Percentiles rank a stretch among this genome's conserved stretches.
Evolutionary conservation across 2,888 invertebrate species (phyloP).

Genomic region (Hemaris fuciformis): DNA sequence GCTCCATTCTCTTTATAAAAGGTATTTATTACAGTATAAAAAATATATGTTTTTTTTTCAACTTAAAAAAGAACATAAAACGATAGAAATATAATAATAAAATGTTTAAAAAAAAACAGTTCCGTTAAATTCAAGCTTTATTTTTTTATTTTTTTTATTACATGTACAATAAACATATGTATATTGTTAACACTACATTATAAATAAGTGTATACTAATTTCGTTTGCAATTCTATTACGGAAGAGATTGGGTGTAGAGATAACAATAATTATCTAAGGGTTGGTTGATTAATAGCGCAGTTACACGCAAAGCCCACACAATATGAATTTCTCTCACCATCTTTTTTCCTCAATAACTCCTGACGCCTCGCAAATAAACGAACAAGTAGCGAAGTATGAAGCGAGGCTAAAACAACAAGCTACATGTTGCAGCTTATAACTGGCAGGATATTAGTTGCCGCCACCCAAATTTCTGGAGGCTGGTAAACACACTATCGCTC

Average conservation of each 20-base stretch:
- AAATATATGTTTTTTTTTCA: no score
- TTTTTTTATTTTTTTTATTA: no score
- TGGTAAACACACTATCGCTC: neutral
- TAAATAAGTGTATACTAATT: neutral
- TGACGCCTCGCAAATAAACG: neutral
- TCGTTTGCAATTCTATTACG: neutral
- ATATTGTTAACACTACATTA: no score
- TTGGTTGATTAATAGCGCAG: neutral
- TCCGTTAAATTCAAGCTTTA: no score
- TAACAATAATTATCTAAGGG: neutral
- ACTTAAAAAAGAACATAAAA: no score
- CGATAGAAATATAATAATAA: no score
- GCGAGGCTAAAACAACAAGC: neutral
- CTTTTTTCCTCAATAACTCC: neutral
- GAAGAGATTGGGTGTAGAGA: neutral
- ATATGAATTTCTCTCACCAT: neutral
- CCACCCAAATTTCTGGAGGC: neutral
- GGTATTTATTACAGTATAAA: no score
- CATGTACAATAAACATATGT: no score
- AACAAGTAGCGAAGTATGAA: neutral
- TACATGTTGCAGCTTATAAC: constrained; percentile 2
- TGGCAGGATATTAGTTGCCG: constrained; percentile 8
- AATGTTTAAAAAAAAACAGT: no score
- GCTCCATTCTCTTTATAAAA: no score
- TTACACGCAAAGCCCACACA: neutral